Base-by-base conservation (phyloP, 2,113 vertebrate genomes). In the Alligator mississippiensis region DNA sequence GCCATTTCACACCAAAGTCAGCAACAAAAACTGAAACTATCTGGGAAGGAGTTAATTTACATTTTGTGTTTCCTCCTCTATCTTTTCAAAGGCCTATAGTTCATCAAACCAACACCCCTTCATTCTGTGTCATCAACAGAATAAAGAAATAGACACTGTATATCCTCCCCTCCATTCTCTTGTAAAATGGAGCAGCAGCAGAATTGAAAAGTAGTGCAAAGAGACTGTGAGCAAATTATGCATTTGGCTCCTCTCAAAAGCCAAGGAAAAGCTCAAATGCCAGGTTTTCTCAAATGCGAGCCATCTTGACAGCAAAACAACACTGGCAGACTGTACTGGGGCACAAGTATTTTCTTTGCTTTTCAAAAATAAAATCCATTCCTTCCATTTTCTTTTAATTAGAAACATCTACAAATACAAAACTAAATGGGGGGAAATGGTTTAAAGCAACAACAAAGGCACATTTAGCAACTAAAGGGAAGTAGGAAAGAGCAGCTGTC, bases 251-350 rank as follows among this genome's bases (percentile, higher is more conserved):
- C 18, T 88, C 89, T 97, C 91, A 96, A 97, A 96, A 96, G 94
- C 90, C 88, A 96, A 94, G 93, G 72, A 93, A 90, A 93, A 95
- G 78, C 94, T 92, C 94, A 95, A 92, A 97, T 85, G 96, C 94
- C 96, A 97, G 96, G 95, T 95, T 96, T 96, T 84, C 92, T 95
- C 93, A 94, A 97, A 97, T 95, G 95, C 90, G 91, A 97, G 95
- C 85, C 93, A 95, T 93, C 93, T 87, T 2, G 0, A 95, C 96
- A 95, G 87, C 92, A 94, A 97, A 97, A 94, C 57, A 81, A 93
- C 95, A 97, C 64, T 94, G 89, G 93, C 89, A 92, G 92, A 87
- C 92, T 97, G 75, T 85, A 81, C 0, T 34, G 25, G 60, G 88
- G 84, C 60, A 83, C 55, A 91, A 34, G 74, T 9, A 59, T 55